phyloP scores from a whole-genome alignment of 2,797 vertebrate species.

The Microctenopoma stevenorrisi region DNA sequence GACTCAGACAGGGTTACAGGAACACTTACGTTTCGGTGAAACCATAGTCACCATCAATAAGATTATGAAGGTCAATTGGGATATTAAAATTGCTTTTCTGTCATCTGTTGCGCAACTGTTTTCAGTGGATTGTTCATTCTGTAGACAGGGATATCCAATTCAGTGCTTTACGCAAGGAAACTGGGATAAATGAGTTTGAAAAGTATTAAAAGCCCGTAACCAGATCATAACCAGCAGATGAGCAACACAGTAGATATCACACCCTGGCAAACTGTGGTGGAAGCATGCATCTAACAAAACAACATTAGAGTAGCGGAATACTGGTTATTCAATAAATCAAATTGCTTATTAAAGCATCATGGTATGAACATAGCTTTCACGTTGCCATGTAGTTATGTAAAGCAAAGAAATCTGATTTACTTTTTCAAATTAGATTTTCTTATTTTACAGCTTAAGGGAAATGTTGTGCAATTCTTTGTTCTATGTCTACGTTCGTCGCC shows the following conservation, averaged over 20 bases:
- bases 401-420: slow-evolving; percentile 46
- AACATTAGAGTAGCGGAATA: slow-evolving; percentile 31
- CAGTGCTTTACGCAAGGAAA: neutral
- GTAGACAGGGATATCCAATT: neutral
- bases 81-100: neutral
- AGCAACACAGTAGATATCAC: slow-evolving; percentile 4
- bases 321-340: slow-evolving; percentile 43
- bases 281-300: slow-evolving; percentile 16
- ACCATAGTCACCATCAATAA: neutral
- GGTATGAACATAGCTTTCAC: slow-evolving; percentile 28
- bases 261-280: slow-evolving; percentile 12
- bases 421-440: slow-evolving; percentile 46
- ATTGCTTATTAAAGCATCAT: slow-evolving; percentile 35
- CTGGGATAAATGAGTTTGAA: neutral
- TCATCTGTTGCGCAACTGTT: neutral
- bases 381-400: slow-evolving; percentile 39
- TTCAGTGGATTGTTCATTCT: too few species aligned
- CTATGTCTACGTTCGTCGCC: slow-evolving; percentile 17
- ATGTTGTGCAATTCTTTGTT: slow-evolving; percentile 2
- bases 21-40: slow-evolving; percentile 1
- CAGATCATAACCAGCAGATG: slow-evolving; percentile 18
- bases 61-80: neutral
- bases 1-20: neutral
- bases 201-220: slow-evolving; percentile 2
- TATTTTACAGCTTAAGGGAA: slow-evolving; percentile 37